Evolutionary conservation across 2,888 invertebrate species (phyloP).

Genomic region (Amphipoea lucens): DNA sequence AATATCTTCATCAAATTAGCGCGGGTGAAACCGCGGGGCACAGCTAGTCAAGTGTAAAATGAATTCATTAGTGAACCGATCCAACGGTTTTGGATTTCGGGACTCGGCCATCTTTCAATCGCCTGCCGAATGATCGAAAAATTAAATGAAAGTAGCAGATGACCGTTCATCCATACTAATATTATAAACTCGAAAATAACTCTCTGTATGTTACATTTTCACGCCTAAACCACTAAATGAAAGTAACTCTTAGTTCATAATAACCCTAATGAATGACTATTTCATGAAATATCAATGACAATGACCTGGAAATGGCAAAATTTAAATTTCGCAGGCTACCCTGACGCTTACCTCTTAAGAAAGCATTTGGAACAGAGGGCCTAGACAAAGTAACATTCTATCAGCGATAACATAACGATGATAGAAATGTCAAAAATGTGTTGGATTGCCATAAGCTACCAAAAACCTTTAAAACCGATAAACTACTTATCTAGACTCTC

Average conservation of each 20-base stretch:
- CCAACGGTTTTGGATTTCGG: not conserved
- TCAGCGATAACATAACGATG: not conserved
- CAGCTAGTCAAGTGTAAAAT: not conserved
- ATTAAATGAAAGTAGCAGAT: not conserved
- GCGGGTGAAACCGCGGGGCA: too few relatives aligned
- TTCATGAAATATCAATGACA: too few relatives aligned
- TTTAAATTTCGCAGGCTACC: too few relatives aligned
- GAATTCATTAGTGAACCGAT: not conserved
- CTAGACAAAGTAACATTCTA: not conserved
- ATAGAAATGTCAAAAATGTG: not conserved
- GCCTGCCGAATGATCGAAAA: not conserved
- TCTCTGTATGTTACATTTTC: not conserved
- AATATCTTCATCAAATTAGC: too few relatives aligned
- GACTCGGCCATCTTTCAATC: not conserved
- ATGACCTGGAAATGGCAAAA: too few relatives aligned
- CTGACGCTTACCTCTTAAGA: not conserved
- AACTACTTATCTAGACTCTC: not conserved
- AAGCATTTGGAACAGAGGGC: not conserved
- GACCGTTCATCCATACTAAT: not conserved
- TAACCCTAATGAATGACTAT: too few relatives aligned
- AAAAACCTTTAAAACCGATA: not conserved
- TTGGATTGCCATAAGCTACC: too few relatives aligned
- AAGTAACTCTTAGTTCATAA: too few relatives aligned
- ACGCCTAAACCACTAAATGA: not conserved
- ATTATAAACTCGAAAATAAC: not conserved